Percentiles rank a stretch among this genome's conserved stretches.
These are phyloP conservation scores for Scleropages formosus DNA, from an alignment of 2,797 vertebrate species.

Conservation along the genomic window DNA sequence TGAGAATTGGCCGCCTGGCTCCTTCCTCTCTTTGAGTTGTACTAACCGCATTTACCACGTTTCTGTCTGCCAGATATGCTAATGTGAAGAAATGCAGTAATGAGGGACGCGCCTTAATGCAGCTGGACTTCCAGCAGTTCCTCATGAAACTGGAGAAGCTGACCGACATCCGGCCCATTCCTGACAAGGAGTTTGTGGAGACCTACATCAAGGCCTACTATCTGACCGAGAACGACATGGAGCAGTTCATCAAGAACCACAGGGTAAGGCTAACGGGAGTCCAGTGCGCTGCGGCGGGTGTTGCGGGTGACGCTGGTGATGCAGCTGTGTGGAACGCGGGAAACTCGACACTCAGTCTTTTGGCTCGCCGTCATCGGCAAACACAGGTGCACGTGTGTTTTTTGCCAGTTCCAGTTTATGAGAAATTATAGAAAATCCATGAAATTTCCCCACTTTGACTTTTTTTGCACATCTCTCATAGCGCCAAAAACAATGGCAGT, in stretches of 20 bases:
- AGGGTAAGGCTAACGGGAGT: constrained; percentile 68
- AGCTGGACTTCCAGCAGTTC: constrained; percentile 98
- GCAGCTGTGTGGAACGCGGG: not conserved
- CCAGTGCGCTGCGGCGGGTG: not conserved
- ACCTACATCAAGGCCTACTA: constrained; percentile 98
- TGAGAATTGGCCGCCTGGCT: not conserved
- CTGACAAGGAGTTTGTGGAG: constrained; percentile 98
- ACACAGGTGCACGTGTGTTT: not conserved
- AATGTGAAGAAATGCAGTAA: constrained; percentile 99
- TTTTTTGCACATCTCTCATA: not conserved
- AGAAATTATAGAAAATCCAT: not conserved
- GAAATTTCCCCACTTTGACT: not conserved
- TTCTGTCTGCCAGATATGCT: constrained; percentile 79
- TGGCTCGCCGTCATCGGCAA: not conserved
- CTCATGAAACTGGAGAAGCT: constrained; percentile 97
- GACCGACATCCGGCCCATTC: constrained; percentile 96
- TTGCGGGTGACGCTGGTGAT: not conserved
- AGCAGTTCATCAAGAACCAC: constrained; percentile 96
- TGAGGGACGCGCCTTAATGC: constrained; percentile 97
- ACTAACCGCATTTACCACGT: not conserved
- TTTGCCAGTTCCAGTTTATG: not conserved
- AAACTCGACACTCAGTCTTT: not conserved
- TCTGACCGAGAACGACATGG: constrained; percentile 98
- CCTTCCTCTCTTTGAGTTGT: not conserved
- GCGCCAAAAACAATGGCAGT: not conserved